A percentile compares a stretch with the other conserved stretches of the same genome.
Evolutionary conservation across 2,888 invertebrate genomes (phyloP).

Genomic region (Morpho deidamia): DNA sequence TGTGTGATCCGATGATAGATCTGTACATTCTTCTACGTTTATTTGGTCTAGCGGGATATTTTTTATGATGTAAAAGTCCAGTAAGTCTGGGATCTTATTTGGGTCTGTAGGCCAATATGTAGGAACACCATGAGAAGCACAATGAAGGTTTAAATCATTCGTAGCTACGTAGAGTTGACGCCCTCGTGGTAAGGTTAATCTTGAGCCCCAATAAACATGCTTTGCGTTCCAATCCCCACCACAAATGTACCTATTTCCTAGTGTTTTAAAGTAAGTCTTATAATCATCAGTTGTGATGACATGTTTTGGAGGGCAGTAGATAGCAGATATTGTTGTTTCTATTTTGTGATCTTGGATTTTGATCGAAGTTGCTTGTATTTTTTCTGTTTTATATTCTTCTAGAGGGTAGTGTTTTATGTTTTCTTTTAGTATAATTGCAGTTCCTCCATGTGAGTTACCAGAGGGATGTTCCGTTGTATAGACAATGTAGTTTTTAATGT

Average conservation of each 20-base stretch:
- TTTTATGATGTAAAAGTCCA: slow-evolving; percentile 11
- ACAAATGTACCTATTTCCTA: slow-evolving; percentile 18
- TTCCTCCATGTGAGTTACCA: background rate
- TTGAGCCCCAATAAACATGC: slow-evolving; percentile 23
- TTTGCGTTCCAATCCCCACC: slow-evolving; percentile 30
- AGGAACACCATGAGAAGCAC: slow-evolving; percentile 1
- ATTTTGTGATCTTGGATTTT: slow-evolving; percentile 6
- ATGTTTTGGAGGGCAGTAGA: slow-evolving; percentile 25
- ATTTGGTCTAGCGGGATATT: background rate
- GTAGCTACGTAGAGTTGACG: slow-evolving; percentile 16
- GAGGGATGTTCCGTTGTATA: too few relatives aligned
- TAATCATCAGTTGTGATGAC: slow-evolving; percentile 13
- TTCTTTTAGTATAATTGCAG: background rate
- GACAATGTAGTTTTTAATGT: too few relatives aligned
- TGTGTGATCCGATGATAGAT: too few relatives aligned
- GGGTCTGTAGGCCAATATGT: slow-evolving; percentile 15
- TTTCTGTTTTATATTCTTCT: too few relatives aligned
- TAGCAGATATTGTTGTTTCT: slow-evolving; percentile 18
- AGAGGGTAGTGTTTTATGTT: background rate
- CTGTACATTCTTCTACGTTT: background rate
- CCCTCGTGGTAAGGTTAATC: slow-evolving; percentile 19
- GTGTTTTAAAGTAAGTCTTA: slow-evolving; percentile 15
- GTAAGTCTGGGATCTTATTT: slow-evolving; percentile 9
- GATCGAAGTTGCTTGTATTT: too few relatives aligned
- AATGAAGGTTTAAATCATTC: background rate